Conservation (phyloP, 2,797 vertebrate species). For the Spatula clypeata region DNA sequence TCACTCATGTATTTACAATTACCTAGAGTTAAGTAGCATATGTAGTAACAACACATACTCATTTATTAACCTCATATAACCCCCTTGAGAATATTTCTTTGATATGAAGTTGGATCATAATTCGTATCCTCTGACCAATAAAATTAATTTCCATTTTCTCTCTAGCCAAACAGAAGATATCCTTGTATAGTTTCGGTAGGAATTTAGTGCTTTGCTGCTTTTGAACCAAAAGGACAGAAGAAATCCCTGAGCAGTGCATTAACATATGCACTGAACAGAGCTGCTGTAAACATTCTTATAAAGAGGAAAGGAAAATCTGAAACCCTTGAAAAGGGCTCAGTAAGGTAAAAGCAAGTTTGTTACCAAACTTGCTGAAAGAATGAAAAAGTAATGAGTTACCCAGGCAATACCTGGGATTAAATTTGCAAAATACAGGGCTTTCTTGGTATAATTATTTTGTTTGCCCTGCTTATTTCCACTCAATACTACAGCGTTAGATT, state of each 20-base stretch:
- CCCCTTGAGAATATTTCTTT: background rate
- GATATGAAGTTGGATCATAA: background rate
- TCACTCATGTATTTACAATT: background rate
- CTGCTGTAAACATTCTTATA: background rate
- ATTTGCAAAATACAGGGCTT: slow-evolving; percentile 25
- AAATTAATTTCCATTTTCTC: background rate
- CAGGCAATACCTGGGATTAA: background rate
- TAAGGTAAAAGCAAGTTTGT: background rate
- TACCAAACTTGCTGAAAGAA: background rate
- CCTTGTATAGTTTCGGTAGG: background rate
- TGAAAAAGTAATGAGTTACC: background rate
- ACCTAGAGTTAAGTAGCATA: background rate
- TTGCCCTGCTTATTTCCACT: slow-evolving; percentile 21
- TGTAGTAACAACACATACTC: background rate
- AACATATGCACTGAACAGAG: background rate
- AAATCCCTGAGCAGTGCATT: background rate
- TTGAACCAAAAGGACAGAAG: background rate
- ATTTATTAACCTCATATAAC: background rate
- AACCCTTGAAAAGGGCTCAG: background rate
- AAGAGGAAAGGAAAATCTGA: background rate
- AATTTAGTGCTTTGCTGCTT: background rate
- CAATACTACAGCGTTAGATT: background rate
- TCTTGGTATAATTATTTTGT: slow-evolving; percentile 30
- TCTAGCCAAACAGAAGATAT: background rate
- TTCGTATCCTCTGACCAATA: too few species aligned